Base-by-base conservation (phyloP, 1,140 invertebrate species). In the Patella vulgata region DNA sequence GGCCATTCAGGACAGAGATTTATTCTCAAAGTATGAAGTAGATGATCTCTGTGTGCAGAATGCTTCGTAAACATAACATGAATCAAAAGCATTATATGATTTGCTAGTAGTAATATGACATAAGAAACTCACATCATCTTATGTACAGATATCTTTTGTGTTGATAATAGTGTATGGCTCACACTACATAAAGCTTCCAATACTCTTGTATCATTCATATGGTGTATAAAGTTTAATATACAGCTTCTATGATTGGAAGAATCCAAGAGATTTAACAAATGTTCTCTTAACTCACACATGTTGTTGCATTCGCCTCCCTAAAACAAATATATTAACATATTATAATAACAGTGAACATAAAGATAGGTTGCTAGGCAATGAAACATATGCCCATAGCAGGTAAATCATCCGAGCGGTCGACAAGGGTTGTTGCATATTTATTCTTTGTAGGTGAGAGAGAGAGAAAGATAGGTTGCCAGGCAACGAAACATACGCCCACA, bases 131-230 rank as follows among this genome's bases (percentile, higher is more conserved):
- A 87, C 87, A 82, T 89, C 74, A 91, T 91, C 70, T 91, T 91
- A 77, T 93, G 91, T 44, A 93, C 86, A 1, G 91, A 90, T 65
- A 90, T 85, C 77, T 90, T 89, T 71, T 93, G 89, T 61, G 90
- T 90, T 42, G 91, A 87, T 61, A 94, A 82, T 3, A 95, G 81
- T 82, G 91, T 89, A 82, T 94, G 91, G 73, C 91, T 93, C 11
- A 94, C 86, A 74, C 88, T 87, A 63, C 91, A 93, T 52, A 95
- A 82, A 8, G 90, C 85, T 17, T 78, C 70, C 17, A 85, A 61
- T n/a, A 73, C 51, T 27, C 64, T 33, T 1, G 53, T 63, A 14
- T 74, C 66, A 11, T 52, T 56, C 17, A 61, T 53, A 30, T 70
- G 58, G 25, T 53, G 64, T 27, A 75, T 54, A 51, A 67, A 56